These are phyloP conservation scores for Uropetala carovei DNA, from an alignment of 2,888 invertebrate genomes.

Conservation along the genomic window DNA sequence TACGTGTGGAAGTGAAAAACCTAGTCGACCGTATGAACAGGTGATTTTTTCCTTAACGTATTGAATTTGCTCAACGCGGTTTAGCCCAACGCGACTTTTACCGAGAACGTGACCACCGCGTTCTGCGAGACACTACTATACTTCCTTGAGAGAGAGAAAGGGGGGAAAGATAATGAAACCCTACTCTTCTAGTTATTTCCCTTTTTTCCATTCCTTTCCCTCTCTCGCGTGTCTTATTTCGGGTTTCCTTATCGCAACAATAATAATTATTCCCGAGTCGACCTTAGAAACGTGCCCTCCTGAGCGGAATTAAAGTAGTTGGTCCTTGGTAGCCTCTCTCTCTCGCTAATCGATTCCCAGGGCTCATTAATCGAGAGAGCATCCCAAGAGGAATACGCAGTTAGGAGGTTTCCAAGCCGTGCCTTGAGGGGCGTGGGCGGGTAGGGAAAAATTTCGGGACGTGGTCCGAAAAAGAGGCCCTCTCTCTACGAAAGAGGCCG, in stretches of 20 bases:
- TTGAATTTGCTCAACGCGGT: too few relatives aligned
- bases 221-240: not conserved
- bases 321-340: not conserved
- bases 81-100: too few relatives aligned
- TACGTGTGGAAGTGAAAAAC: too few relatives aligned
- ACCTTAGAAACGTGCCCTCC: not conserved
- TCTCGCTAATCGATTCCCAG: constrained; percentile 45
- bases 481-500: not conserved
- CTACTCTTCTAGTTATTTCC: too few relatives aligned
- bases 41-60: too few relatives aligned
- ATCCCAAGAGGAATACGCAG: constrained; percentile 30
- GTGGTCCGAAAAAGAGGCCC: not conserved
- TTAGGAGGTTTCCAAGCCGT: constrained; percentile 10
- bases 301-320: constrained; percentile 3
- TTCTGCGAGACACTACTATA: too few relatives aligned
- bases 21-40: too few relatives aligned
- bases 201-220: not conserved
- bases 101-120: too few relatives aligned
- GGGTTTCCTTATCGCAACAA: constrained; percentile 8
- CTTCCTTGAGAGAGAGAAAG: too few relatives aligned
- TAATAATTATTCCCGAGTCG: constrained; percentile 3
- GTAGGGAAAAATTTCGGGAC: not conserved
- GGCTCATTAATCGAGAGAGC: constrained; percentile 55
- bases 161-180: too few relatives aligned
- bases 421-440: not conserved